Base-by-base conservation (phyloP, 2,888 invertebrate species). In the Cheilosia vulpina region DNA sequence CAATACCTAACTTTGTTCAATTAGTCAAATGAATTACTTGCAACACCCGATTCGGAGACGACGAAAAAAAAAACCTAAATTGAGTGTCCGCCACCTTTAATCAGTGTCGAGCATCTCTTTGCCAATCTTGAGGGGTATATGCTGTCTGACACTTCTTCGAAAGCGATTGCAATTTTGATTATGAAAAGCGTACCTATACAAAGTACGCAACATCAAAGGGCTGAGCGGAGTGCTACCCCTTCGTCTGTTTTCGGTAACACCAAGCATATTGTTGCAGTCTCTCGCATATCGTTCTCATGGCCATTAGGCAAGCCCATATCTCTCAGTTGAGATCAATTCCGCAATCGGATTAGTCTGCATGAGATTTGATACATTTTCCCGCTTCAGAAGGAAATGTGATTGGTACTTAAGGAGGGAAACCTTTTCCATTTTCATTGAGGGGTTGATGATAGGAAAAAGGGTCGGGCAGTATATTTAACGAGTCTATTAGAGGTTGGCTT, bases 1-100 rank as follows among this genome's bases (percentile, higher is more conserved):
- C 17, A 9, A n/a, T n/a, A n/a, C n/a, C 2, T 19, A 47, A 47
- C 15, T 24, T 34, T 11, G 63, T 75, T 79, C 79, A 84, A 84
- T 84, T 84, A 84, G 80, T 75, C 84, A 84, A 84, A 84, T 84
- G 79, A 79, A 84, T 75, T 69, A 68, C 79, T 75, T 60, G 57
- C 58, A 38, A 84, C 79, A 62, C 75, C 60, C 55, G 41, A 63
- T 38, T 34, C 19, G 50, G 45, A 52, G 13, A 21, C 58, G 43
- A 9, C 9, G 9, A 47, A 21, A 7, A 21, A 38, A 38, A 38
- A 38, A 38, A 38, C 11, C 13, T 38, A 13, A 38, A 38, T 38
- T 38, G 17, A 57, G 24, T 43, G 50, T 78, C 53, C 34, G 41
- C 63, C 57, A 63, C 55, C 77, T 78, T 69, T 73, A 69, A 83